Evolutionary conservation across 2,113 vertebrate species (phyloP).

Genomic region (Bucco capensis): DNA sequence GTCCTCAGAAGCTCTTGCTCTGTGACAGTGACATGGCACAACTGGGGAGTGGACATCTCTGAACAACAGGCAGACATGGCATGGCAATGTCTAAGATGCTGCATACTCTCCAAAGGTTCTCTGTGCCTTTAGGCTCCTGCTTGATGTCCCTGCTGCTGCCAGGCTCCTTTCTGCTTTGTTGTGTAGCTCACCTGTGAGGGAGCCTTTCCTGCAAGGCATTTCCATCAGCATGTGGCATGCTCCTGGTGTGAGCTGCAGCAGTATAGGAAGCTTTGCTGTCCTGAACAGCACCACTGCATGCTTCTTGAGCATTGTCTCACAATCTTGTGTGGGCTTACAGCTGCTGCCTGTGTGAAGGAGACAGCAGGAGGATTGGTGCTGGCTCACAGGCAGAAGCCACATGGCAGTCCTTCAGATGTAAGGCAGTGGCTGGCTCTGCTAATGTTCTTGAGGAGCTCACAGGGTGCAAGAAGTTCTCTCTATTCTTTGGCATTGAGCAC

Average conservation of each 20-base stretch:
- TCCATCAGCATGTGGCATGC: not conserved
- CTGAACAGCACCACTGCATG: not conserved
- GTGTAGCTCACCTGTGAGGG: not conserved
- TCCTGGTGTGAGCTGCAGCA: not conserved
- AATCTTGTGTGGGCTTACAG: not conserved
- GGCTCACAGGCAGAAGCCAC: not conserved
- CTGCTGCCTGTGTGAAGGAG: not conserved
- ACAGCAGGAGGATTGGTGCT: not conserved
- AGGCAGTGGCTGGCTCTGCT: not conserved
- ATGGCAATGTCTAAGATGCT: fast-evolving
- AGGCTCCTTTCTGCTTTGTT: not conserved
- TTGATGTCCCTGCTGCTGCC: not conserved
- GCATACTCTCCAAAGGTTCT: fast-evolving
- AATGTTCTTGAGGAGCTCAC: not conserved
- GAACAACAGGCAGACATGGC: fast-evolving
- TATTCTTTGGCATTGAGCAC: not conserved
- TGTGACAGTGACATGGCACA: not conserved
- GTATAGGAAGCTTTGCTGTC: not conserved
- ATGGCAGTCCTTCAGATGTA: not conserved
- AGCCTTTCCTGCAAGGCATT: not conserved
- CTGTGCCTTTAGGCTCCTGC: not conserved
- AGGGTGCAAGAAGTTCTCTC: not conserved
- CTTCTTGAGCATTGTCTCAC: not conserved
- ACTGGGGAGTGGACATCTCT: not conserved
- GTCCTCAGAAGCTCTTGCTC: fast-evolving